Evolutionary conservation across 92 coral and sea anemone genomes (phyloP).

Genomic region (Phymanthus crucifer): DNA sequence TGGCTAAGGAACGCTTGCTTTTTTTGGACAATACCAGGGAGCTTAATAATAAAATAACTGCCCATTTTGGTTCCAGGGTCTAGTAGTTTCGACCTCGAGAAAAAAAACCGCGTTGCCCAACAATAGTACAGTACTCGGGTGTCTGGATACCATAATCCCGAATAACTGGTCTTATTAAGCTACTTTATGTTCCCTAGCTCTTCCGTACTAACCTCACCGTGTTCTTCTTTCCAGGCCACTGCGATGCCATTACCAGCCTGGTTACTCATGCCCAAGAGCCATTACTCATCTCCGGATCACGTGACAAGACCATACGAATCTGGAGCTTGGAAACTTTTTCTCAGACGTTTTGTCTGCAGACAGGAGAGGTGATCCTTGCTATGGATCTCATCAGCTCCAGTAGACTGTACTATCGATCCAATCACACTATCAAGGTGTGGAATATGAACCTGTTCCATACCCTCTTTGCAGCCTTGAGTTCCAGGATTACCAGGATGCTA

Average conservation of each 20-base stretch:
- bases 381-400: conserved; percentile 78
- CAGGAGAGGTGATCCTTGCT: conserved; percentile 82
- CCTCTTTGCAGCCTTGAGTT: conserved; percentile 81
- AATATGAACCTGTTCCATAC: conserved; percentile 86
- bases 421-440: conserved; percentile 85
- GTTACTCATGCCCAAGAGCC: conserved; percentile 73
- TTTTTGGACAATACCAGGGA: too few species aligned
- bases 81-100: too few species aligned
- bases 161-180: too few species aligned
- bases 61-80: too few species aligned
- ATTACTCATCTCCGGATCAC: conserved; percentile 84
- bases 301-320: conserved; percentile 87
- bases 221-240: conserved; percentile 70
- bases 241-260: conserved; percentile 85
- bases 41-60: too few species aligned
- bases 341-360: conserved; percentile 85
- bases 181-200: neutral
- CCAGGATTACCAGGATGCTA: conserved; percentile 60
- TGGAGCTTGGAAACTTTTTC: conserved; percentile 95
- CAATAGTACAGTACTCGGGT: too few species aligned
- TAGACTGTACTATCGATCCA: conserved; percentile 68
- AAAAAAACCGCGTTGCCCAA: too few species aligned
- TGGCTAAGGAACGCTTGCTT: too few species aligned
- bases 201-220: neutral
- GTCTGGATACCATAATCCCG: too few species aligned